Evolutionary conservation across 2,888 invertebrate genomes (phyloP).

Genomic region (Uloborus plumipes): DNA sequence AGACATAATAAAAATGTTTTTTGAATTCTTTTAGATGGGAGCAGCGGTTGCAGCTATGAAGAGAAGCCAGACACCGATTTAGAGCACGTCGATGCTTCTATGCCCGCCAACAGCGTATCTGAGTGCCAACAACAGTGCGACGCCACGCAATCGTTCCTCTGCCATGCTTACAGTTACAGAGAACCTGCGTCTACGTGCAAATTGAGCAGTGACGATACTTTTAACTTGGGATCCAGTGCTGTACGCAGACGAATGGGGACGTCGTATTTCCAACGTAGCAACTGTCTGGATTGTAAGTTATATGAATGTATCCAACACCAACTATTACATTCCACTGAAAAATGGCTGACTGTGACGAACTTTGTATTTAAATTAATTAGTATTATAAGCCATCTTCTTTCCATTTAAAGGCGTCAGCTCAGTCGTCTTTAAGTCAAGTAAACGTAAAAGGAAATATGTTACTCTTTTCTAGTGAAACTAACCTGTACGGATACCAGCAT

Average conservation of each 20-base stretch:
- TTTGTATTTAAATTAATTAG: background rate
- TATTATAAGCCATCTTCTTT: no score
- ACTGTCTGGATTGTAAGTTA: constrained; percentile 69
- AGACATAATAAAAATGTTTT: no score
- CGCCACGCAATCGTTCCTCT: constrained; percentile 69
- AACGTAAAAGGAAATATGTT: no score
- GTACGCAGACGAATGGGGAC: constrained; percentile 66
- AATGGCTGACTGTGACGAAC: no score
- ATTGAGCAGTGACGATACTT: constrained; percentile 68
- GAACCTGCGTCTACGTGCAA: constrained; percentile 67
- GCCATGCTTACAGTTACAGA: constrained; percentile 70
- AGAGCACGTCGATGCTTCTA: constrained; percentile 65
- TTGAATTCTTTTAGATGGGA: constrained; percentile 36
- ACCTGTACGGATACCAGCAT: constrained; percentile 69
- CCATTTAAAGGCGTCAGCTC: no score
- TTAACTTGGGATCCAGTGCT: constrained; percentile 66
- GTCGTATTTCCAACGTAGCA: constrained; percentile 67
- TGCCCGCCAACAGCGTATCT: constrained; percentile 63
- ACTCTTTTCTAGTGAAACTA: constrained; percentile 67
- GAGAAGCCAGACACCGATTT: constrained; percentile 66
- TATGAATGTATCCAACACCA: no score
- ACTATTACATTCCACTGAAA: no score
- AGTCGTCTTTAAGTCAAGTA: no score
- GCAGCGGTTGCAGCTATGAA: constrained; percentile 67
- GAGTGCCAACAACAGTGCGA: constrained; percentile 70